phyloP scores from a whole-genome alignment of 1,140 invertebrate species.

The Cotesia vestalis region DNA sequence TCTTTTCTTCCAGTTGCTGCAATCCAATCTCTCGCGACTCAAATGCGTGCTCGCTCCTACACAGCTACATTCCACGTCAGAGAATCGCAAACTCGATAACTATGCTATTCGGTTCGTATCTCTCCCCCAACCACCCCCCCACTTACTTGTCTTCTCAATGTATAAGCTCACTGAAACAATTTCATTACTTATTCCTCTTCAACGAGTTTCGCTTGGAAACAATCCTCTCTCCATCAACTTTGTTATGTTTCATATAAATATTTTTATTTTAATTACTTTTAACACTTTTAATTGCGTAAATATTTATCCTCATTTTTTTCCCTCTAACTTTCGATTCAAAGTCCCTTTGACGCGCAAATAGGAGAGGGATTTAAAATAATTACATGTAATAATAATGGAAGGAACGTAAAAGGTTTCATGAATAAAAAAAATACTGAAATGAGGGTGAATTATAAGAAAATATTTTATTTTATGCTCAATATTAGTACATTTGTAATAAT shows the following conservation, averaged over 20 bases:
- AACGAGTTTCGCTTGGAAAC: background rate
- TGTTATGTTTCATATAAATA: conserved; percentile 7
- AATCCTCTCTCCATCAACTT: conserved; percentile 10
- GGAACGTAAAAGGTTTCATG: too few relatives aligned
- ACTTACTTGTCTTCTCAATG: conserved; percentile 3
- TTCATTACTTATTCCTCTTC: conserved; percentile 27
- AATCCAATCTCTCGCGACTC: conserved; percentile 29
- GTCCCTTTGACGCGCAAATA: too few relatives aligned
- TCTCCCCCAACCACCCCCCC: background rate
- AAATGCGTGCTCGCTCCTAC: conserved; percentile 14
- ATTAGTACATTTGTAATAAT: too few relatives aligned
- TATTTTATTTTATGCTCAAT: background rate
- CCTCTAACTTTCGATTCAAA: too few relatives aligned
- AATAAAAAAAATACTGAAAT: background rate
- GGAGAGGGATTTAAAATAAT: too few relatives aligned
- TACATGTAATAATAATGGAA: too few relatives aligned
- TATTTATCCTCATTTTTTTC: too few relatives aligned
- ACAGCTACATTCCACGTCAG: conserved; percentile 26
- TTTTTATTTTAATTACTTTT: background rate
- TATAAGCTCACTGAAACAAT: conserved; percentile 28
- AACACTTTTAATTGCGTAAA: background rate
- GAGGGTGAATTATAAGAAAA: background rate
- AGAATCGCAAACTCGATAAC: conserved; percentile 29
- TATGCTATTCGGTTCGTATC: conserved; percentile 20
- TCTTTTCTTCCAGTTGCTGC: conserved; percentile 25